Evolutionary conservation across 1,140 invertebrate species (phyloP).

Genomic region (Cherax quadricarinatus): DNA sequence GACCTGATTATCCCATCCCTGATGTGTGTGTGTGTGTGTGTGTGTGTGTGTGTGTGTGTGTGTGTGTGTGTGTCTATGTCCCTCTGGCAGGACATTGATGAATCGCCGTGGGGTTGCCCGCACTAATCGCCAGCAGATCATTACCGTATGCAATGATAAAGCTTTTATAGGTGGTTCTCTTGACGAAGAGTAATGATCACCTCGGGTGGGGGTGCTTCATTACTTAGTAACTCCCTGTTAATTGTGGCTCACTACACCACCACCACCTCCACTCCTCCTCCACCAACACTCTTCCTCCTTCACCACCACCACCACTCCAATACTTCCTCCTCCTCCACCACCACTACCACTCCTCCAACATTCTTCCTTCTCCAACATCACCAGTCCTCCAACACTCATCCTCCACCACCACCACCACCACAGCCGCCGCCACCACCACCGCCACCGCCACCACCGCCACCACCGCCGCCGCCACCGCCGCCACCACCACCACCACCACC

Average conservation of each 20-base stretch:
- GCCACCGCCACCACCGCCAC: neutral
- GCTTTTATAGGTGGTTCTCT: neutral
- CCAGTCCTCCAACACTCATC: no score
- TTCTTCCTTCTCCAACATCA: no score
- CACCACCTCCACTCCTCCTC: neutral
- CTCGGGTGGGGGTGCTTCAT: neutral
- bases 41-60: no score
- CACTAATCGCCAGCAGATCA: slow-evolving; percentile 7
- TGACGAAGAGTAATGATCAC: neutral
- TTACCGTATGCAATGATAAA: neutral
- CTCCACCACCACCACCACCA: neutral
- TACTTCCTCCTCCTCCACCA: neutral
- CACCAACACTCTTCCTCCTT: no score
- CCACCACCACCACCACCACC: no score
- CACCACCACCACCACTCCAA: no score
- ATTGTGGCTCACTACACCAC: neutral
- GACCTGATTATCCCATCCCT: no score
- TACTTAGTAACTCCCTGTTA: neutral
- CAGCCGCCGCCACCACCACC: neutral
- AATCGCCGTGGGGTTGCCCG: neutral
- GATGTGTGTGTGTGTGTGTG: no score
- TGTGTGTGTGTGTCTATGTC: no score
- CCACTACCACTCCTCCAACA: neutral
- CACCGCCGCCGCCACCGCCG: no score
- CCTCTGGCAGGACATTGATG: neutral